Percentiles rank a stretch among this genome's conserved stretches.
Conservation (phyloP, 2,113 vertebrate genomes). For the Asarcornis scutulata region DNA sequence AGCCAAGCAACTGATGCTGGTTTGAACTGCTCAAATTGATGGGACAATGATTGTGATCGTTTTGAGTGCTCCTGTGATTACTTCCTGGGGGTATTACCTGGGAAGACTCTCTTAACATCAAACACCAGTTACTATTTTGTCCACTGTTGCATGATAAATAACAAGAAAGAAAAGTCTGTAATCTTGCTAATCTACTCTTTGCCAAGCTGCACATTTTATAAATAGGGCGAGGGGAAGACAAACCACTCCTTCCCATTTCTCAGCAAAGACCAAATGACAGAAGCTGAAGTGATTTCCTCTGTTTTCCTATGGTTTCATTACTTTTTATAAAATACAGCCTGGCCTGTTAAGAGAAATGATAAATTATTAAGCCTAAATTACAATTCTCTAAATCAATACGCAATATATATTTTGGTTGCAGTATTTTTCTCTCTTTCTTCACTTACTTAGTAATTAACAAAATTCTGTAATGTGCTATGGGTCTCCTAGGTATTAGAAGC, state of each 20-base stretch:
- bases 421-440: not conserved
- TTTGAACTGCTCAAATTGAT: slow-evolving; percentile 2
- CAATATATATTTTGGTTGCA: not conserved
- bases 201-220: slow-evolving; percentile 12
- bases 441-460: slow-evolving; percentile 52
- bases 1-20: not conserved
- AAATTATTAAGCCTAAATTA: slow-evolving; percentile 47
- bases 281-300: slow-evolving; percentile 10
- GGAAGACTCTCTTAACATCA: not conserved
- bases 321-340: not conserved
- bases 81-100: not conserved
- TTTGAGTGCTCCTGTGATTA: slow-evolving; percentile 1
- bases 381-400: slow-evolving; percentile 9
- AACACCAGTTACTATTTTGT: not conserved
- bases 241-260: slow-evolving; percentile 20
- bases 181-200: slow-evolving; percentile 35
- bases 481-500: slow-evolving; percentile 34
- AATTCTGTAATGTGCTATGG: slow-evolving; percentile 28
- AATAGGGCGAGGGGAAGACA: not conserved
- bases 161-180: slow-evolving; percentile 10
- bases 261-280: not conserved
- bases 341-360: not conserved
- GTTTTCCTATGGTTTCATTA: not conserved
- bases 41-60: not conserved
- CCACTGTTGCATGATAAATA: not conserved